Evolutionary conservation across 1,140 invertebrate species (phyloP), one percentile per base, ranked within the genome.

Genomic region (Penaeus indicus): DNA sequence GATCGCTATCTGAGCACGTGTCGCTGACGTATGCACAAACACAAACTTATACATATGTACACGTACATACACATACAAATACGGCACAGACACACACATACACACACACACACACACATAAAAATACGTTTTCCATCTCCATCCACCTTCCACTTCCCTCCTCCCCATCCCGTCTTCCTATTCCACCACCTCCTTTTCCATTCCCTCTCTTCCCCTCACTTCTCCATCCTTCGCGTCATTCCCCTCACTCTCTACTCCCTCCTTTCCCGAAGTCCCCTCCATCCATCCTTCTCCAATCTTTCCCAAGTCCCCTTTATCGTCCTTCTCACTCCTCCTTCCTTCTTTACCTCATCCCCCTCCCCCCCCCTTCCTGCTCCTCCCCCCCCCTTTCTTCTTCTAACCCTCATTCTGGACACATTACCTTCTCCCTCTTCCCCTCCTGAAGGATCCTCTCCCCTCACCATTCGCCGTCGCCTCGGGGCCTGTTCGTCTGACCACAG

Each of bases 41-140:
- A 80, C n/a, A 80, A 25, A 80, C 47, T 42, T 80, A 80, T 80
- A 80, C 47, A 80, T 80, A 42, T 54, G 18, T 80, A 80, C 47
- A 47, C 42, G 47, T 42, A 54, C n/a, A 22, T 42, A 80, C 11
- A 80, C 47, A 54, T 32, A 54, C 32, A 80, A 42, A 80, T 32
- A 38, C 38, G 38, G 38, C 38, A 38, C 38, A 32, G n/a, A 16
- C n/a, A 42, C 7, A 54, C n/a, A 54, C 22, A 47, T 18, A 80
- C 18, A 18, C 21, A n/a, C 42, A 27, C 47, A 80, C 21, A 80
- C 18, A 47, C 54, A 80, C 21, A 80, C 11, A 13, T 3, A 38
- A 38, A 38, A 38, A 38, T 3, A 38, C 1, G 5, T 38, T 5
- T 5, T 38, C 38, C 38, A n/a, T n/a, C n/a, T 38, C 38, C 38